Conservation (phyloP, 1,140 invertebrate species). For the Lethocerus indicus region DNA sequence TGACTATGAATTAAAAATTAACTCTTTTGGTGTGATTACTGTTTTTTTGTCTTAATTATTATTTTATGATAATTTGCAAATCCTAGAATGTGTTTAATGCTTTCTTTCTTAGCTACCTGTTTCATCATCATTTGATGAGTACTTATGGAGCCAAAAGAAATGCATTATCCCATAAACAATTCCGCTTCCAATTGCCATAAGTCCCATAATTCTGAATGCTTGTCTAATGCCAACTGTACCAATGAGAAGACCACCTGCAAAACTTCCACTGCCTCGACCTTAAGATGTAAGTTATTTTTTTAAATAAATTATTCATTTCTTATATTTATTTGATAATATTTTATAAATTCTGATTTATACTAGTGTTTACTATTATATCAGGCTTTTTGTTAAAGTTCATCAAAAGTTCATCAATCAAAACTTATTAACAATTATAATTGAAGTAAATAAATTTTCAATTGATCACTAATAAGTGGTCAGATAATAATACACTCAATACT, state of each 20-base stretch:
- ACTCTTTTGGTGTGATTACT: too few species aligned
- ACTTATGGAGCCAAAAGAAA: conserved; percentile 47
- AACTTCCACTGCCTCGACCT: conserved; percentile 60
- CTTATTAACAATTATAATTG: too few species aligned
- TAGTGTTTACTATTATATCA: too few species aligned
- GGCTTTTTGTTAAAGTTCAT: too few species aligned
- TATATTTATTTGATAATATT: not conserved
- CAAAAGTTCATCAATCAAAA: not conserved
- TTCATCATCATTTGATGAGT: conserved; percentile 23
- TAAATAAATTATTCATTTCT: not conserved
- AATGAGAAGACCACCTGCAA: conserved; percentile 60
- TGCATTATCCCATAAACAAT: conserved; percentile 50
- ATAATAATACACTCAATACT: not conserved
- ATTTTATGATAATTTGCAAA: too few species aligned
- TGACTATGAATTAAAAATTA: too few species aligned
- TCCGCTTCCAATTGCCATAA: conserved; percentile 45
- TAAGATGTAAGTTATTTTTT: conserved; percentile 1
- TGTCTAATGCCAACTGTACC: conserved; percentile 48
- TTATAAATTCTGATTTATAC: not conserved
- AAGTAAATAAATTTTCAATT: not conserved
- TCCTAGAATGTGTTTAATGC: too few species aligned
- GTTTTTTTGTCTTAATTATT: too few species aligned
- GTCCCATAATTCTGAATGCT: conserved; percentile 58
- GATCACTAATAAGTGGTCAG: not conserved
- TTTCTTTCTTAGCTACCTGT: too few species aligned